Base-by-base conservation (phyloP, 1,140 invertebrate genomes). In the Drosophila kohkoa region DNA sequence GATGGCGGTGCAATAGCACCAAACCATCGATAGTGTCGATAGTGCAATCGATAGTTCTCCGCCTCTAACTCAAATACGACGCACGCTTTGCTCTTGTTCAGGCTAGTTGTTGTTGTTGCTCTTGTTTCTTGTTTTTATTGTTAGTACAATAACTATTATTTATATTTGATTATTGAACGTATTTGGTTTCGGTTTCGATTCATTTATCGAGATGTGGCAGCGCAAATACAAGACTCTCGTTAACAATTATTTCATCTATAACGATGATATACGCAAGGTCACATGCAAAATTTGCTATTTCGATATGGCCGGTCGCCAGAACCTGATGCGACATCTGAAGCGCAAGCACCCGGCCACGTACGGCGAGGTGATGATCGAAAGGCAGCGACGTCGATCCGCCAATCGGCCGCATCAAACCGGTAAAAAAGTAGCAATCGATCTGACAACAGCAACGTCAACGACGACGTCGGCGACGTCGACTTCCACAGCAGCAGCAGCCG, bases 291-390 rank as follows among this genome's bases (percentile, higher is more conserved):
- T 59, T n/a, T 82, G 80, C 38, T 30, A 46, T 15, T 82, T 78
- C 52, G 79, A 77, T 45, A 82, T 82, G 80, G 75, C 80, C 11
- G 79, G 80, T 46, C 60, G 75, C 11, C 80, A 82, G 65, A 82
- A 81, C 49, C 75, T 82, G 45, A 78, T 82, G 80, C 66, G 80
- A 3, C 80, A 82, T 25, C 67, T 81, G 0, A 82, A 81, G 6
- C 80, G 80, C 41, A 82, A 81, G 46, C 80, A 82, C 7, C 58
- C 63, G 1, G 30, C 54, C 10, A 54, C 67, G 16, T 81, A 81
- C 30, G 46, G 59, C 3, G 15, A 30, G n/a, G 75, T 81, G 1
- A 64, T 78, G 38, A 16, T 52, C 15, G 64, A 78, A 20, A 81
- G 68, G 35, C 62, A 46, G 32, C 63, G 32, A 2, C 66, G 76